Base-by-base conservation (phyloP, 2,797 vertebrate species). In the Neomorphus geoffroyi region DNA sequence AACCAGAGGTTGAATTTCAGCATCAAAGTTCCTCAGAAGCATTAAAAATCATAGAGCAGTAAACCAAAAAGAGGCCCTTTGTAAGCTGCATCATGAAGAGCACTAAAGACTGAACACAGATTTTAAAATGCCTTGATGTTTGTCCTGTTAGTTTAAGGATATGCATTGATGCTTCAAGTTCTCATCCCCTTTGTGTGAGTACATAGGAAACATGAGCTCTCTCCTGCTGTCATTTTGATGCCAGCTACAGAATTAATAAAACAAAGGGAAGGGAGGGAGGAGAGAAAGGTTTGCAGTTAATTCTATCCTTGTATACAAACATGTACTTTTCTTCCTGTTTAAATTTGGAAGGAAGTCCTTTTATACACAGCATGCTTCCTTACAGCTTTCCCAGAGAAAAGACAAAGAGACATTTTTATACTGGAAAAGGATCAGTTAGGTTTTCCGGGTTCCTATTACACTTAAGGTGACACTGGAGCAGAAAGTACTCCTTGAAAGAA, bases 1-100 rank as follows among this genome's bases (percentile, higher is more conserved):
- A 93, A 71, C 32, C 53, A 93, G 69, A 80, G 69, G n/a, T 51
- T 80, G 75, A 80, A 89, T 92, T 95, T 88, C 79, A 86, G 56
- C 81, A 82, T n/a, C 10, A 33, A 82, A 41, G 23, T 37, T 45
- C 67, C 71, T 56, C 71, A 82, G 53, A 45, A 78, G 81, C n/a
- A 51, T 48, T 83, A 92, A 83, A 78, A 72, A 71, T 83, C 30
- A 87, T 7, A 62, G 15, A 78, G 45, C 61, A 80, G 35, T n/a
- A 87, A 80, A 95, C 28, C 33, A 81, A 93, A 79, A 73, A 39
- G n/a, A 46, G 65, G 27, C 18, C 24, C 73, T 58, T 80, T 77
- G 19, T 77, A 74, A 64, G 35, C 14, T 89, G 39, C 45, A 72
- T 77, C 39, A 70, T 9, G 30, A 92, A 62, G 43, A 79, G 14